Base-by-base conservation (phyloP, 2,888 invertebrate genomes). In the Rhaphigaster nebulosa region DNA sequence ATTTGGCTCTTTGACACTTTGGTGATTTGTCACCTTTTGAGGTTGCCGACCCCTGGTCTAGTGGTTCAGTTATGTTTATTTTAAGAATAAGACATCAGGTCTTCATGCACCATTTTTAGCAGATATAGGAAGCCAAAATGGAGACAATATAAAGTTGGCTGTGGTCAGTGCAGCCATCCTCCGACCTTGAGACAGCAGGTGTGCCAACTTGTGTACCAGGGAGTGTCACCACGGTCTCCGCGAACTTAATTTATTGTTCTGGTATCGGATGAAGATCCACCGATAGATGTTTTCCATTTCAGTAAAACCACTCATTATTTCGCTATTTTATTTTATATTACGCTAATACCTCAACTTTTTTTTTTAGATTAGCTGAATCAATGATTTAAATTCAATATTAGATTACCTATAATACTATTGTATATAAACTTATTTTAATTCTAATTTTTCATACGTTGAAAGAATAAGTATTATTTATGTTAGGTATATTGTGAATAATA, bases 151-250 rank as follows among this genome's bases (percentile, higher is more conserved):
- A 45, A n/a, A 45, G 84, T 45, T 84, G 84, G 41, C 84, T 50
- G 45, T 50, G 84, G 84, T 84, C 84, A 84, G 45, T 34, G 84
- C n/a, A 84, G 84, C 84, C 84, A 84, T n/a, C 41, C 1, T 45
- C 15, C 84, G 84, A 45, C 84, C 84, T 84, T 84, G 84, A 84
- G 84, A 84, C 70, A 8, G 70, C 70, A 76, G 70, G 70, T 76
- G 70, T 38, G 70, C 70, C 70, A 76, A 76, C 70, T 76, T 76
- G 70, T 76, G 38, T 34, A 76, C 10, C 70, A 38, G 60, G 56
- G 34, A 29, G 65, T 76, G 70, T 76, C 70, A 76, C 34, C 70
- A 38, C 20, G 29, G 38, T 76, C 70, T 76, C 34, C 34, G 38
- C 70, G 34, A 38, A 23, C 34, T 76, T 1, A 76, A 76, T 76